Evolutionary conservation across 1,140 invertebrate species (phyloP), one percentile per base, ranked within the genome.

Genomic region (Xylocopa sonorina): DNA sequence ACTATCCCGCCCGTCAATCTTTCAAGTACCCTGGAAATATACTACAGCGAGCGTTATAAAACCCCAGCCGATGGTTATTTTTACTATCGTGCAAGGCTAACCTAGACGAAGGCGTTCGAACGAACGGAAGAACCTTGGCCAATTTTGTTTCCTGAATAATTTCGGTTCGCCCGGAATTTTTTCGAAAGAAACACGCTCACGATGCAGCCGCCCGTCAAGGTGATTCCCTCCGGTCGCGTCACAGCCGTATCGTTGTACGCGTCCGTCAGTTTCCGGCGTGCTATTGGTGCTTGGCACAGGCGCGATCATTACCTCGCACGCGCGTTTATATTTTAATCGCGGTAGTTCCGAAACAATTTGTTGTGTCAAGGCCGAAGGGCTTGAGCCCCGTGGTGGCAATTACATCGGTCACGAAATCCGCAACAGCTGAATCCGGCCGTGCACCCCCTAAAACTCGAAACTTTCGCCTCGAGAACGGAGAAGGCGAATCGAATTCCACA

Each of bases 361-460:
- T 92, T 91, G 85, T 92, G 91, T 92, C 91, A 92, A 92, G 91
- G 91, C 89, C 91, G 86, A 86, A 87, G 73, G 87, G 85, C 82
- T 87, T 85, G 84, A 90, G 76, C 50, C 85, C 74, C 85, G 63
- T 55, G 75, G 82, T 86, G 85, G 88, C 89, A 90, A 92, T 91
- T 91, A 88, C 91, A 91, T 91, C 86, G 84, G 90, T 92, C 91
- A 92, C 91, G 91, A 91, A 90, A 92, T 90, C 91, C 87, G 87
- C 89, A 90, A 92, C 89, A 91, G 86, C 86, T 90, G 89, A 91
- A 89, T 90, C 86, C 80, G 64, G 78, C 21, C 80, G 64, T 79
- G 80, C 64, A 78, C 57, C 50, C 67, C 34, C 75, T 51, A 12
- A n/a, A 24, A 21, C 57, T 58, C 55, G 57, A 84, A 85, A 78